phyloP scores from a whole-genome alignment of 1,140 invertebrate species.

The Rhizoglyphus robini region DNA sequence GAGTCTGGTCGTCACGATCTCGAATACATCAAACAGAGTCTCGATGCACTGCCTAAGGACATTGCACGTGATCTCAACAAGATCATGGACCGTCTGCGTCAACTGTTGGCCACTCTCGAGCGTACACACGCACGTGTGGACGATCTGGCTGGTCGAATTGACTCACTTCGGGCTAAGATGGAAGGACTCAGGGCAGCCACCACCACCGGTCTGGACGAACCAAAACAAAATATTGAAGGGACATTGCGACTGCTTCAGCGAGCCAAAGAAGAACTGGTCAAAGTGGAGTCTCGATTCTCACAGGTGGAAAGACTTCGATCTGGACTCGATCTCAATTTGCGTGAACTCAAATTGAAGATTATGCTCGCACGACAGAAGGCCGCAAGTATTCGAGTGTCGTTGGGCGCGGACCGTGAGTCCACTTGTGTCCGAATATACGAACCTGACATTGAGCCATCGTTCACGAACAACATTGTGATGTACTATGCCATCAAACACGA shows the following conservation, averaged over 20 bases:
- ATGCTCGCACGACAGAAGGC: slow-evolving; percentile 61
- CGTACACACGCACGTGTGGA: slow-evolving; percentile 22
- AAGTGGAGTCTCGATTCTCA: slow-evolving; percentile 24
- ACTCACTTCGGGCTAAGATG: slow-evolving; percentile 27
- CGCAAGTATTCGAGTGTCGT: slow-evolving; percentile 60
- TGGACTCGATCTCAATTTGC: slow-evolving; percentile 42
- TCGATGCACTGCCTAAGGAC: slow-evolving; percentile 23
- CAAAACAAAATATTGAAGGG: slow-evolving; percentile 36
- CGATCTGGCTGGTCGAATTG: slow-evolving; percentile 25
- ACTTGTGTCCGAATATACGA: slow-evolving; percentile 61
- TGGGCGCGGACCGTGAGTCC: slow-evolving; percentile 38
- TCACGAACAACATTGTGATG: slow-evolving; percentile 52
- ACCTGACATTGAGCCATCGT: slow-evolving; percentile 46
- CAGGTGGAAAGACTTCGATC: slow-evolving; percentile 30
- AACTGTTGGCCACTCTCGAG: slow-evolving; percentile 8
- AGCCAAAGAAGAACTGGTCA: slow-evolving; percentile 22
- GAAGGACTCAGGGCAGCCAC: slow-evolving; percentile 29
- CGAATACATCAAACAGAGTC: slow-evolving; percentile 24
- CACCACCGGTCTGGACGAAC: slow-evolving; percentile 27
- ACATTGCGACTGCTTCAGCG: slow-evolving; percentile 27
- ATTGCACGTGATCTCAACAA: neutral
- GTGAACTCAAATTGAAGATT: slow-evolving; percentile 55
- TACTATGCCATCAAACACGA: slow-evolving; percentile 48
- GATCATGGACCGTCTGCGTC: slow-evolving; percentile 13
- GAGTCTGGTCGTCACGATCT: slow-evolving; percentile 18